Evolutionary conservation across 2,113 vertebrate species (phyloP).

Genomic region (Callocephalon fimbriatum): DNA sequence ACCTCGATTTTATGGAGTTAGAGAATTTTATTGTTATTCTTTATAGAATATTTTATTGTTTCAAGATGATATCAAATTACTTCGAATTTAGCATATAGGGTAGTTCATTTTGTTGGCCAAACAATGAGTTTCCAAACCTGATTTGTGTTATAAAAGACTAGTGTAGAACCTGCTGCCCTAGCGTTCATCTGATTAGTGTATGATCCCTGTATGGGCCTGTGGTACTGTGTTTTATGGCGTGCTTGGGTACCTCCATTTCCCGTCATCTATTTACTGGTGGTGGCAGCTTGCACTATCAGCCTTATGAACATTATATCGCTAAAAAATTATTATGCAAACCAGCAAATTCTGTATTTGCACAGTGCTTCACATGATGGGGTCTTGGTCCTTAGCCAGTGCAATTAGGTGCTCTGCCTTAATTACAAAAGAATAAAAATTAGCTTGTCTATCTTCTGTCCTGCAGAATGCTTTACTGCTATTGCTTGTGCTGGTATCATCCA

Average conservation of each 20-base stretch:
- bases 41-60: background rate
- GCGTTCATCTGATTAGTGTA: rapidly evolving
- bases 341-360: background rate
- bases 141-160: background rate
- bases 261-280: background rate
- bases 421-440: background rate
- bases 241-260: background rate
- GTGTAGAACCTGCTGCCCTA: background rate
- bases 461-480: background rate
- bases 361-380: background rate
- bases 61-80: background rate
- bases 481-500: background rate
- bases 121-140: background rate
- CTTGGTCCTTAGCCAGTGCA: background rate
- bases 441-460: background rate
- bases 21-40: background rate
- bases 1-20: background rate
- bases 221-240: rapidly evolving
- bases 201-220: background rate
- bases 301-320: background rate
- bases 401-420: background rate
- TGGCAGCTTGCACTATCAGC: background rate
- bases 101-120: background rate
- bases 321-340: background rate
- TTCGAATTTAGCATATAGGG: background rate